Conservation (phyloP, 2,888 invertebrate genomes). For the Lottia gigantea region DNA sequence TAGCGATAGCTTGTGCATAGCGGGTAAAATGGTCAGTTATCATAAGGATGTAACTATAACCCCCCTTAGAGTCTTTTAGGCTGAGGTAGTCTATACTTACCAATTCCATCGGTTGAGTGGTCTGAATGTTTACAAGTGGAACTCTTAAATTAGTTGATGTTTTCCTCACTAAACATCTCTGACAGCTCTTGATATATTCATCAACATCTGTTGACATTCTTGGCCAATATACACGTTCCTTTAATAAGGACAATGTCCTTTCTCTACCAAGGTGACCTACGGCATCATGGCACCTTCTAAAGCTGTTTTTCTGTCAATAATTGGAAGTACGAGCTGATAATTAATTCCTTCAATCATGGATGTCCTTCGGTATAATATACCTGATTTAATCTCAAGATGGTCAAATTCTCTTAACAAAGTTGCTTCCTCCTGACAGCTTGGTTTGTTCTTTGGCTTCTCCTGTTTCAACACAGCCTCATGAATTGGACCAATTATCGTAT, state of each 20-base stretch:
- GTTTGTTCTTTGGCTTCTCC: too few species aligned
- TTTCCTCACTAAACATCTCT: background rate
- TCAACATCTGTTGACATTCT: slow-evolving; percentile 4
- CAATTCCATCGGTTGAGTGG: slow-evolving; percentile 30
- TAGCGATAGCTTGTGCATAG: slow-evolving; percentile 26
- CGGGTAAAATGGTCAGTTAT: slow-evolving; percentile 27
- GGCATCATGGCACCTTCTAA: background rate
- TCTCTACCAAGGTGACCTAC: background rate
- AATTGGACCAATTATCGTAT: too few species aligned
- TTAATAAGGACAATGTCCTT: background rate
- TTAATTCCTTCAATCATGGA: background rate
- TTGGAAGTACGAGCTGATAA: background rate
- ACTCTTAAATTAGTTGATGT: background rate
- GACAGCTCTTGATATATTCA: background rate
- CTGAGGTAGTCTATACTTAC: slow-evolving; percentile 33
- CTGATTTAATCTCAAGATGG: background rate
- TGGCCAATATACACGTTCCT: slow-evolving; percentile 4
- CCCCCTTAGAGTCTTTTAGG: slow-evolving; percentile 29
- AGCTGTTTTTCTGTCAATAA: background rate
- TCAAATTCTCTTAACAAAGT: too few species aligned
- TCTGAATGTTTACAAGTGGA: slow-evolving; percentile 23
- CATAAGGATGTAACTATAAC: slow-evolving; percentile 16
- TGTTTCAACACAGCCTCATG: too few species aligned
- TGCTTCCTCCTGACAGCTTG: too few species aligned
- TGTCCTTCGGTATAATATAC: background rate